phyloP scores from a whole-genome alignment of 2,888 invertebrate species.

The Diarsia mendica region DNA sequence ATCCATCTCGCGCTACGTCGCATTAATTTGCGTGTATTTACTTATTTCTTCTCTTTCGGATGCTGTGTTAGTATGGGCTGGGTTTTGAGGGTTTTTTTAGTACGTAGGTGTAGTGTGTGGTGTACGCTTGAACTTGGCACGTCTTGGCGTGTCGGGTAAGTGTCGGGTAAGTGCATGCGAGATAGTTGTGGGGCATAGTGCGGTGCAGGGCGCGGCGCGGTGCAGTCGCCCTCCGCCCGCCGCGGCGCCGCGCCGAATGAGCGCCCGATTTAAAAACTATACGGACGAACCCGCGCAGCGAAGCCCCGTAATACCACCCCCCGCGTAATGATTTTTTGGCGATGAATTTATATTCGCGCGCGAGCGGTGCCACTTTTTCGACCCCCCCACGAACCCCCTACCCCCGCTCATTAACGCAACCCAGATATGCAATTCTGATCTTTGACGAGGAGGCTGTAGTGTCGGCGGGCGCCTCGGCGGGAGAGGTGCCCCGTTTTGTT shows the following conservation, averaged over 20 bases:
- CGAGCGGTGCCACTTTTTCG: slow-evolving; percentile 91
- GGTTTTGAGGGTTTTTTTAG: background rate
- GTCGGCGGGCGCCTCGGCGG: slow-evolving; percentile 89
- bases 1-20: slow-evolving; percentile 73
- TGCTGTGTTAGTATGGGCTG: slow-evolving; percentile 22
- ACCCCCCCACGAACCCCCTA: slow-evolving; percentile 84
- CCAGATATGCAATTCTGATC: slow-evolving; percentile 93
- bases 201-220: slow-evolving; percentile 70
- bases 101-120: background rate
- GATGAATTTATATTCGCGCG: slow-evolving; percentile 94
- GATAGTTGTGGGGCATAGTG: slow-evolving; percentile 76
- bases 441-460: slow-evolving; percentile 91
- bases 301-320: slow-evolving; percentile 92
- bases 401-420: slow-evolving; percentile 91
- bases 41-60: slow-evolving; percentile 60
- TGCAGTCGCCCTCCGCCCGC: slow-evolving; percentile 83
- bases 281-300: slow-evolving; percentile 88
- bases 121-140: slow-evolving; percentile 55
- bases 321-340: slow-evolving; percentile 97
- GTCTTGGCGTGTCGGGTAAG: slow-evolving; percentile 33
- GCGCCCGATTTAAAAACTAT: slow-evolving; percentile 90
- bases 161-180: slow-evolving; percentile 80
- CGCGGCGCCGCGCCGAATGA: slow-evolving; percentile 88
- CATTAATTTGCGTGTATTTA: slow-evolving; percentile 76
- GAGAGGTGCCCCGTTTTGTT: slow-evolving; percentile 90